A percentile compares a stretch with the other conserved stretches of the same genome.
Evolutionary conservation across 1,140 invertebrate species (phyloP).

Genomic region (Teleopsis dalmanni): DNA sequence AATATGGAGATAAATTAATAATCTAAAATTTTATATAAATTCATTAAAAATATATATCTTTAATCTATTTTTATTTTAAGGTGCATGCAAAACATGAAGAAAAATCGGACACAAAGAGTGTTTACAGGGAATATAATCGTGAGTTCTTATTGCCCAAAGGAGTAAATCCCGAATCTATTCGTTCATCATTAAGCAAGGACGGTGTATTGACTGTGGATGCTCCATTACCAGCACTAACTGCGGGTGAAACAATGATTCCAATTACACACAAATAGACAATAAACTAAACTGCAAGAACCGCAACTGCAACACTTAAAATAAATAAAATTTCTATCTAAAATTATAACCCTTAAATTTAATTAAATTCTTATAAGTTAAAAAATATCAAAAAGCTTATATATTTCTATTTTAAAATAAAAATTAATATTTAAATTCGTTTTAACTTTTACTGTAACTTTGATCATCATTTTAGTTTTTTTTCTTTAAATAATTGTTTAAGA

Average conservation of each 20-base stretch:
- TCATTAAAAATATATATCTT: too few relatives aligned
- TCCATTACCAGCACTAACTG: constrained; percentile 69
- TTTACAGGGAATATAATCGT: constrained; percentile 92
- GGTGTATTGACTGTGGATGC: constrained; percentile 90
- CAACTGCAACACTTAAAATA: background rate
- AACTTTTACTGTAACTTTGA: background rate
- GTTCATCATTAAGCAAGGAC: constrained; percentile 83
- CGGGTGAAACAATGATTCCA: constrained; percentile 68
- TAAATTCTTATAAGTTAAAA: background rate
- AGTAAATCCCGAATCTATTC: constrained; percentile 86
- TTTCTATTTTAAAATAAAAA: too few relatives aligned
- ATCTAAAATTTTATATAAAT: too few relatives aligned
- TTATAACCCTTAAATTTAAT: background rate
- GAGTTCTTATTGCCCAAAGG: constrained; percentile 91
- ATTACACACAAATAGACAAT: constrained; percentile 62
- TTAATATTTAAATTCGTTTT: too few relatives aligned
- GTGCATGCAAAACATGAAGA: constrained; percentile 95
- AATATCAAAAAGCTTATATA: background rate
- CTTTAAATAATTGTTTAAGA: too few relatives aligned
- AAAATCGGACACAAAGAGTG: constrained; percentile 86
- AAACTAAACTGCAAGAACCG: background rate
- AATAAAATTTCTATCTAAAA: background rate
- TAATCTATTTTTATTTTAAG: too few relatives aligned
- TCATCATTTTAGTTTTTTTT: background rate
- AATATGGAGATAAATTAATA: too few relatives aligned